Conservation (phyloP, 1,140 invertebrate species). For the Calycopis cecrops region DNA sequence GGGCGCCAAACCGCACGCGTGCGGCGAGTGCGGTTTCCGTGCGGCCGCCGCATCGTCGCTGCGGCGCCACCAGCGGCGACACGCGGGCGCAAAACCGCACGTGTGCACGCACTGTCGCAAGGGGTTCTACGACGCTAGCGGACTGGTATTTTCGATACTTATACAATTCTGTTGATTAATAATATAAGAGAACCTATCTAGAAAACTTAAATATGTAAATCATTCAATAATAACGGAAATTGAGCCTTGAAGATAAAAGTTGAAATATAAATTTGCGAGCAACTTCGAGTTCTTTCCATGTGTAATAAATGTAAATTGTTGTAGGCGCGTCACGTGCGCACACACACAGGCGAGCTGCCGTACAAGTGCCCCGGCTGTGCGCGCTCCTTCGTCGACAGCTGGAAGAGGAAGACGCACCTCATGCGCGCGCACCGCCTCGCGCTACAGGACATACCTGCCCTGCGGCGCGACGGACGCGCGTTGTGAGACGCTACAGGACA, state of each 20-base stretch:
- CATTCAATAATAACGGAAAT: too few species aligned
- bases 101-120: slow-evolving; percentile 46
- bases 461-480: slow-evolving; percentile 38
- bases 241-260: too few species aligned
- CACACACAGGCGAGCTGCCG: slow-evolving; percentile 93
- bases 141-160: slow-evolving; percentile 32
- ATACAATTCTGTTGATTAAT: too few species aligned
- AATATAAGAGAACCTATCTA: too few species aligned
- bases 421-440: slow-evolving; percentile 58
- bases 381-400: slow-evolving; percentile 78
- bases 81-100: slow-evolving; percentile 31
- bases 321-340: slow-evolving; percentile 72
- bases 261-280: too few species aligned
- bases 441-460: slow-evolving; percentile 52
- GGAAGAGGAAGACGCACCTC: slow-evolving; percentile 68
- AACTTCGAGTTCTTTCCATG: too few species aligned
- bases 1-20: slow-evolving; percentile 77
- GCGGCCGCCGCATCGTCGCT: slow-evolving; percentile 45
- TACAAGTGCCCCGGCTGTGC: slow-evolving; percentile 84
- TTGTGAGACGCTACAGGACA: too few species aligned
- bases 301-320: neutral
- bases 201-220: too few species aligned
- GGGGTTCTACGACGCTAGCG: slow-evolving; percentile 43
- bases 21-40: slow-evolving; percentile 73
- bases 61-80: slow-evolving; percentile 46